These are phyloP conservation scores for Rhynchomys soricoides DNA, from an alignment of 2,113 vertebrate species.

Conservation along the genomic window DNA sequence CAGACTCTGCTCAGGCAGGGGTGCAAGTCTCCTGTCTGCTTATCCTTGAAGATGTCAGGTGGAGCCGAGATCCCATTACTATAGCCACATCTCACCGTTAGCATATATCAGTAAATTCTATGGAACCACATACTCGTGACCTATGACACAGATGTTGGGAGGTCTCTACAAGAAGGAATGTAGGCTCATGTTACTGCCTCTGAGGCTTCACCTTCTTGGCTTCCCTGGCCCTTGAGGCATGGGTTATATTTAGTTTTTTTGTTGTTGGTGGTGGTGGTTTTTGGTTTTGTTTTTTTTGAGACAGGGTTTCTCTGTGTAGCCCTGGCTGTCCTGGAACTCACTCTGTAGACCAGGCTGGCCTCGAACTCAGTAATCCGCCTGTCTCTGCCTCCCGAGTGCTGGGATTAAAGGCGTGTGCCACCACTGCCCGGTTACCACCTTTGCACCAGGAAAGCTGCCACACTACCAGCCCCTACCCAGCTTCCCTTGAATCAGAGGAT, in stretches of 20 bases:
- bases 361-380: too few species aligned
- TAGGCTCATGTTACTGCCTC: not conserved
- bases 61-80: not conserved
- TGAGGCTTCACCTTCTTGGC: not conserved
- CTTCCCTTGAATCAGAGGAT: too few species aligned
- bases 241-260: not conserved
- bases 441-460: too few species aligned
- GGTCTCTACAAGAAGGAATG: not conserved
- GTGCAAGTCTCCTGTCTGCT: not conserved
- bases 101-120: not conserved
- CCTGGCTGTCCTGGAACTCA: too few species aligned
- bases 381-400: too few species aligned
- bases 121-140: not conserved
- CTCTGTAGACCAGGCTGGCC: too few species aligned
- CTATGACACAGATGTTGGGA: not conserved
- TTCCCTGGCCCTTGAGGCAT: not conserved
- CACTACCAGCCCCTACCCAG: too few species aligned
- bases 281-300: too few species aligned
- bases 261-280: too few species aligned
- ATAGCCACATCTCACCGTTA: not conserved
- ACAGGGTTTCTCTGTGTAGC: too few species aligned
- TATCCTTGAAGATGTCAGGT: not conserved
- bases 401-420: too few species aligned
- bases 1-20: not conserved
- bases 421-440: too few species aligned